phyloP scores from a whole-genome alignment of 2,797 vertebrate genomes.

The Denticeps clupeoides region DNA sequence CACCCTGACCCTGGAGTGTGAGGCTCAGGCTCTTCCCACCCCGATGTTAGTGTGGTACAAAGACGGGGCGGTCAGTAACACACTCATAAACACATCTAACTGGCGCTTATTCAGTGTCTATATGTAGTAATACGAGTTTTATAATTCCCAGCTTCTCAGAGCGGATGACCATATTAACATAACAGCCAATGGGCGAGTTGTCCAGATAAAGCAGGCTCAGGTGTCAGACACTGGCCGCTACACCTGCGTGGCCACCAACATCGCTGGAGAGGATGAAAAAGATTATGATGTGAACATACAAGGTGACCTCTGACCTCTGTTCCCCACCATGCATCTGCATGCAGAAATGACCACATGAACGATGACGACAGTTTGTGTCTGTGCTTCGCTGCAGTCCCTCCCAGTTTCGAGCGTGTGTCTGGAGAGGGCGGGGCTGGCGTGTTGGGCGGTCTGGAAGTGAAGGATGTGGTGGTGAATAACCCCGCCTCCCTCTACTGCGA shows the following conservation, averaged over 20 bases:
- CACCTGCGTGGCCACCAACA: slow-evolving; percentile 84
- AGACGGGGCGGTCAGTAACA: slow-evolving; percentile 76
- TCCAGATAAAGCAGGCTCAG: slow-evolving; percentile 78
- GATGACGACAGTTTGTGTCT: background rate
- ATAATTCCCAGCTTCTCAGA: slow-evolving; percentile 73
- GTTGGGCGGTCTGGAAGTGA: slow-evolving; percentile 43
- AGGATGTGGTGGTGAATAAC: slow-evolving; percentile 83
- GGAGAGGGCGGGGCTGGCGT: slow-evolving; percentile 47
- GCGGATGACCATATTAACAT: slow-evolving; percentile 64
- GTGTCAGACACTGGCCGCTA: slow-evolving; percentile 90
- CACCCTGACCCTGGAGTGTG: slow-evolving; percentile 81
- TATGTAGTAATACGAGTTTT: no score
- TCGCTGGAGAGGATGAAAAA: slow-evolving; percentile 92
- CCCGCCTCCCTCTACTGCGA: slow-evolving; percentile 90
- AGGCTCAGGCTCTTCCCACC: slow-evolving; percentile 74
- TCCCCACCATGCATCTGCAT: no score
- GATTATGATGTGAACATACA: slow-evolving; percentile 99
- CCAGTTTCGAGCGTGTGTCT: slow-evolving; percentile 71
- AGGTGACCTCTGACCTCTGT: slow-evolving; percentile 64
- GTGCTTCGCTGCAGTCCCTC: slow-evolving; percentile 67
- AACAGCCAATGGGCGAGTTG: slow-evolving; percentile 63
- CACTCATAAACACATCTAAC: background rate
- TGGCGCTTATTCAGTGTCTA: no score
- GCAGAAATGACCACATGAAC: no score
- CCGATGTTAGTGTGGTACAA: slow-evolving; percentile 88